Evolutionary conservation across 2,888 invertebrate genomes (phyloP).

Genomic region (Ellobium chinense): DNA sequence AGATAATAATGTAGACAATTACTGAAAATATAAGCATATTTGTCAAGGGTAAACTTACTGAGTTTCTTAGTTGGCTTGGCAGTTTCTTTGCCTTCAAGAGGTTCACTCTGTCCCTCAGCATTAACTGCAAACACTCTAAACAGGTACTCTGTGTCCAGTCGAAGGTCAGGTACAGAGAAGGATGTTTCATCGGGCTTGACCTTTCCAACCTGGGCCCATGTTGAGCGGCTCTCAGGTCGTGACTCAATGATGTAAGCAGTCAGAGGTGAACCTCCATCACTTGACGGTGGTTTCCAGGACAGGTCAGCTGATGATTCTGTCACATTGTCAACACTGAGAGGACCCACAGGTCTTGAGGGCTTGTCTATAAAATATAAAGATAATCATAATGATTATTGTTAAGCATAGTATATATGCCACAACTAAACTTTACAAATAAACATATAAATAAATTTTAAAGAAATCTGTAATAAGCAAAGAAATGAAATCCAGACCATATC

Average conservation of each 20-base stretch:
- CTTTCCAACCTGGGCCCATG: constrained; percentile 67
- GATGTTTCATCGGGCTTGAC: constrained; percentile 54
- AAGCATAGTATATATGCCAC: no score
- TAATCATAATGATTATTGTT: neutral
- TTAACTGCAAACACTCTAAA: constrained; percentile 94
- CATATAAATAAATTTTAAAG: no score
- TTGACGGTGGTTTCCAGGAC: constrained; percentile 68
- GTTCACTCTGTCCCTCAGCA: constrained; percentile 94
- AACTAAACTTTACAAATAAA: no score
- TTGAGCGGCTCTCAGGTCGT: constrained; percentile 57
- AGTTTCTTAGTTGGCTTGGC: constrained; percentile 61
- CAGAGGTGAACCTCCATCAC: constrained; percentile 72
- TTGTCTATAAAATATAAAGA: constrained; percentile 43
- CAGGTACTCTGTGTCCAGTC: constrained; percentile 89
- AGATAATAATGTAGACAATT: no score
- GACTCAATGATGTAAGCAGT: constrained; percentile 68
- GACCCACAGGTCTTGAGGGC: constrained; percentile 56
- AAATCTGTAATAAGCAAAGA: no score
- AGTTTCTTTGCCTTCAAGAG: constrained; percentile 77
- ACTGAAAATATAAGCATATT: no score
- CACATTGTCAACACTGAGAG: constrained; percentile 61
- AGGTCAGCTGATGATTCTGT: constrained; percentile 56
- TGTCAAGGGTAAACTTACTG: constrained; percentile 52
- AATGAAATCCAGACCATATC: no score
- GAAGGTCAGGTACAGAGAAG: constrained; percentile 58